phyloP scores from a whole-genome alignment of 35 echinoderm and acorn worm species.

The Patiria miniata region DNA sequence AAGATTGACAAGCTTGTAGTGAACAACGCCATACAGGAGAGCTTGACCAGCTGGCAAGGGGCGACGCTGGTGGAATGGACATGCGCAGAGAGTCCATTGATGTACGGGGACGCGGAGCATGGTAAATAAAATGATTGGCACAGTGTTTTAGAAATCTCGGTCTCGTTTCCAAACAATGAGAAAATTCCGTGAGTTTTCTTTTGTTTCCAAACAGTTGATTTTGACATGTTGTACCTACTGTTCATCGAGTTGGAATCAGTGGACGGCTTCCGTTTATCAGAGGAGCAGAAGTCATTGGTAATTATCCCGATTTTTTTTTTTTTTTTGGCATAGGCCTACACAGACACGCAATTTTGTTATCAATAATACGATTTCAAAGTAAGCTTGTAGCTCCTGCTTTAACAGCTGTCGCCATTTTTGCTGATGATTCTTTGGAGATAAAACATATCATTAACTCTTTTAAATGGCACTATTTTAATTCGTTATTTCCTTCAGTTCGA shows the following conservation, averaged over 20 bases:
- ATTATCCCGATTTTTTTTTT: neutral
- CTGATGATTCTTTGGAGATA: too few species aligned
- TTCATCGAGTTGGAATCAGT: conserved; percentile 7
- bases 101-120: neutral
- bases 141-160: too few species aligned
- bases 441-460: too few species aligned
- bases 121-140: too few species aligned
- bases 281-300: neutral
- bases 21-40: conserved; percentile 10
- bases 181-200: neutral
- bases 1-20: conserved; percentile 5
- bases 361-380: too few species aligned
- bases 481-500: conserved; percentile 22
- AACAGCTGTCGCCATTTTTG: too few species aligned
- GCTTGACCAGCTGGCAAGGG: conserved; percentile 10
- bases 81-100: conserved; percentile 29
- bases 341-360: too few species aligned
- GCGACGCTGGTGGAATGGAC: conserved; percentile 5
- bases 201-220: neutral
- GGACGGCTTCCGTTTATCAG: neutral
- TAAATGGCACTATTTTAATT: too few species aligned
- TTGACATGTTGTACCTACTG: neutral
- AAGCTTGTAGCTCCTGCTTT: too few species aligned
- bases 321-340: too few species aligned
- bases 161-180: too few species aligned